These are phyloP conservation scores for Rhodophaea formosa DNA, from an alignment of 2,888 invertebrate species.

Conservation along the genomic window DNA sequence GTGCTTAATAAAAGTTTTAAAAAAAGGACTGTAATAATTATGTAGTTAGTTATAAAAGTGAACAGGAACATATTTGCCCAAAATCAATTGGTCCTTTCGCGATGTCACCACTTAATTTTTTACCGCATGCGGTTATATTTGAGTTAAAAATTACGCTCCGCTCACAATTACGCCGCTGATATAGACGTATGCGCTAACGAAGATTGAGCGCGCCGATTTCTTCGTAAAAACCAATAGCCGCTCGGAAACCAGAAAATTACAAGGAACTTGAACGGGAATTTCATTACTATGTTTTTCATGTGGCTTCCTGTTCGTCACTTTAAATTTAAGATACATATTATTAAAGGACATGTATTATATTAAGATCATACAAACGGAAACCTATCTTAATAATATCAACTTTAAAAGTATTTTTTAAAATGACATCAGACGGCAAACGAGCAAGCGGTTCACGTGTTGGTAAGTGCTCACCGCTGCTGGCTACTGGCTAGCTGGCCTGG, in stretches of 20 bases:
- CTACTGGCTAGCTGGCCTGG: no score
- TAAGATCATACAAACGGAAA: no score
- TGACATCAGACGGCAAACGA: no score
- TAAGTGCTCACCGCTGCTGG: no score
- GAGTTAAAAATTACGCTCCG: constrained; percentile 12
- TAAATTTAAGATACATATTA: no score
- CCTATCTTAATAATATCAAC: no score
- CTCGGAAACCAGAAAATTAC: constrained; percentile 11
- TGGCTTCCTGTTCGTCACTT: no score
- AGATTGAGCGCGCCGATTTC: constrained; percentile 10
- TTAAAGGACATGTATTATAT: no score
- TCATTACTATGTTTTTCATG: neutral
- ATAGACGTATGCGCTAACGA: constrained; percentile 13
- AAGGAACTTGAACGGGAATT: constrained; percentile 1
- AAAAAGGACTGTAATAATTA: no score
- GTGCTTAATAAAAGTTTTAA: no score
- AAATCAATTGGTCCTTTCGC: neutral
- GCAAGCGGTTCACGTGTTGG: no score
- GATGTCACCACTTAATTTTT: constrained; percentile 13
- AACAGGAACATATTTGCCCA: neutral
- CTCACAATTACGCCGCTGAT: constrained; percentile 15
- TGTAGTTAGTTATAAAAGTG: neutral
- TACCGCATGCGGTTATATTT: constrained; percentile 3
- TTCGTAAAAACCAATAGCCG: constrained; percentile 10
- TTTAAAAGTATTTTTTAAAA: no score